phyloP scores from a whole-genome alignment of 2,113 vertebrate genomes.

The Corynorhinus townsendii region DNA sequence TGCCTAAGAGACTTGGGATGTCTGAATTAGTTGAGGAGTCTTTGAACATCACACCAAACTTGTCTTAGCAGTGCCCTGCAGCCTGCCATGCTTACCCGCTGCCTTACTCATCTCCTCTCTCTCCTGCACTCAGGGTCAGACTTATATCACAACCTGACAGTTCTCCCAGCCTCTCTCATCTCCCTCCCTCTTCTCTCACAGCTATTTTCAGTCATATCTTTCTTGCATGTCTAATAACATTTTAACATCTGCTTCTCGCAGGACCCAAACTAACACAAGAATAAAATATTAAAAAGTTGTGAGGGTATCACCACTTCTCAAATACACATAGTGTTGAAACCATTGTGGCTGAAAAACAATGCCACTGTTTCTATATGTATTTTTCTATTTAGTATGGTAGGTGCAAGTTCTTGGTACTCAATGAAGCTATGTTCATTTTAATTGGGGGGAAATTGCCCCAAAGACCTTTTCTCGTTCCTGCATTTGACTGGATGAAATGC shows the following conservation, averaged over 20 bases:
- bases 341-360: not conserved
- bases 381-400: not conserved
- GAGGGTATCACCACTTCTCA: not conserved
- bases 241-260: conserved; percentile 12
- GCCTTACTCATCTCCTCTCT: not conserved
- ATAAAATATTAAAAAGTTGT: not conserved
- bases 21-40: not conserved
- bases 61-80: not conserved
- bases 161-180: not conserved
- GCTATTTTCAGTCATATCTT: conserved; percentile 6
- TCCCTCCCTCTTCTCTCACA: not conserved
- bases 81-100: not conserved
- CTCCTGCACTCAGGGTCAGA: not conserved
- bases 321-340: not conserved
- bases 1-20: not conserved
- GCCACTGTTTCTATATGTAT: not conserved
- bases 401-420: not conserved
- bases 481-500: not conserved
- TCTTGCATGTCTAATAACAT: conserved; percentile 10
- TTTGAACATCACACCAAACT: not conserved
- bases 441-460: not conserved
- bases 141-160: not conserved
- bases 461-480: not conserved
- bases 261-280: not conserved
- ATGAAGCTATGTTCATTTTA: not conserved